Base-by-base conservation (phyloP, 2,888 invertebrate species). In the Byasa hedistus region DNA sequence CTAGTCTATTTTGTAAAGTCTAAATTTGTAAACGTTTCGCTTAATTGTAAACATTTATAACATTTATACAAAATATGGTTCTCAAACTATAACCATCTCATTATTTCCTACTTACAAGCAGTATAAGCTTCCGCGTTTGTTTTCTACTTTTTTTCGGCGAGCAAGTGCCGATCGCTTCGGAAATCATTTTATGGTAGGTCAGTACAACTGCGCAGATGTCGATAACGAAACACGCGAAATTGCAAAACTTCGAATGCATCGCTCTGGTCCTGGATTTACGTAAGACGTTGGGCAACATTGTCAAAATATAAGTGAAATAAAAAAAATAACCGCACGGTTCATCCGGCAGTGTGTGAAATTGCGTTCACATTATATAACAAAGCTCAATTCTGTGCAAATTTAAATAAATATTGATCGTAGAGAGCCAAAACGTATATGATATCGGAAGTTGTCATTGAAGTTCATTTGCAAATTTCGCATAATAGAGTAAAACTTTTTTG, bases 221-320 rank as follows among this genome's bases (percentile, higher is more conserved):
- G 78, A 79, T 82, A 81, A 83, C 79, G 80, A 83, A 85, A 85
- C 83, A 85, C 78, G 75, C 79, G 60, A 83, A 81, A 87, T 89
- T 88, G 84, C 89, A 85, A 89, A 86, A 90, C 77, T 70, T 77
- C 78, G 76, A 82, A 79, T 81, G 79, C 67, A 67, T 71, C 76
- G 78, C 77, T 81, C 85, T 86, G 83, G 85, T 90, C 90, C 90
- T 87, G 82, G 73, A 81, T 79, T 91, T 90, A 81, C 85, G 83
- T 86, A 90, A 89, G 71, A 63, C 70, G 77, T 91, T 89, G 84
- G 77, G 84, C 81, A 91, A 90, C 73, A 81, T 82, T 84, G 83
- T 79, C 81, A 84, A 84, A 86, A 85, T 81, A 78, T 83, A 84
- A 78, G 80, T 82, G 79, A 80, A 81, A 81, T 79, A 83, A 83